Base-by-base conservation (phyloP, 2,797 vertebrate species). In the Spheniscus humboldti region DNA sequence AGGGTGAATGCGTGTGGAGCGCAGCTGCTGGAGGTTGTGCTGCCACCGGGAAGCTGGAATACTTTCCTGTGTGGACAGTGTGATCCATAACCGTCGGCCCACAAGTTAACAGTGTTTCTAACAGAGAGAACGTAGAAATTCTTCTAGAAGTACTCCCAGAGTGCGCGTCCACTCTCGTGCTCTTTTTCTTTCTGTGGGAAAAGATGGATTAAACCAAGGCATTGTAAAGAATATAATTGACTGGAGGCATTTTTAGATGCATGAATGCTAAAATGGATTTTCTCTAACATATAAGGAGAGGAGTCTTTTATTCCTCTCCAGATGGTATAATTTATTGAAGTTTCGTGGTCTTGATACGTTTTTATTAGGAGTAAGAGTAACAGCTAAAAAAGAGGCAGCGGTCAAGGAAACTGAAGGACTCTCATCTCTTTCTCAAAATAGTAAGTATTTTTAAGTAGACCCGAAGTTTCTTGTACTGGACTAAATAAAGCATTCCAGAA, bases 401-500 rank as follows among this genome's bases (percentile, higher is more conserved):
- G 79, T 94, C 85, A 94, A 67, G 78, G 52, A 94, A 94, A 95
- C 75, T 1, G 2, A 81, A 92, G 73, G 71, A 59, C 76, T 94
- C 59, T 77, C 45, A 12, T 91, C 50, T 85, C 66, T 91, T 92
- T 95, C 97, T 96, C 91, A 94, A 88, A 96, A 91, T 93, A 96
- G 53, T 57, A 84, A 91, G 85, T 94, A 88, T 96, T 92, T 97
- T 94, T 92, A 94, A 97, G 94, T 82, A 92, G 85, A 76, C 41
- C 24, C 55, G 60, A 4, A 80, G 91, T 96, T 97, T 95, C 94
- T 95, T 81, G 75, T 95, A 78, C 81, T 0, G 15, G 82, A 41
- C 94, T 96, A 94, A 96, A 90, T 95, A 95, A 97, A 94, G 91
- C 92, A 88, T 91, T 94, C 89, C 87, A 71, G 79, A 86, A 62